Conservation (phyloP, 2,797 vertebrate genomes). For the Halcyon leucocephala region DNA sequence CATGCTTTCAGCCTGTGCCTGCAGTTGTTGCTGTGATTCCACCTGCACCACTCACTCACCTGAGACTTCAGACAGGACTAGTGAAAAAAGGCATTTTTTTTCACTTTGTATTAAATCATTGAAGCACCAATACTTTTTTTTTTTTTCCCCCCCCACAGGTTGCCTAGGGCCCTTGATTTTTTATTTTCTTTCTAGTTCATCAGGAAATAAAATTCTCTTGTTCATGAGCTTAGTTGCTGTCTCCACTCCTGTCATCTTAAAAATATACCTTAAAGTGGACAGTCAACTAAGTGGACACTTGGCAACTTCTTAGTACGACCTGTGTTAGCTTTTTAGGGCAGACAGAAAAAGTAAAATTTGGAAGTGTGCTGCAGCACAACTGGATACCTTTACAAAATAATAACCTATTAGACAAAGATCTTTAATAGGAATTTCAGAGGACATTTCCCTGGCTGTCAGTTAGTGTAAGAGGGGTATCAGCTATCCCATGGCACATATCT, state of each 20-base stretch:
- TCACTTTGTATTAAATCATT: neutral
- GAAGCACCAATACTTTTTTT: neutral
- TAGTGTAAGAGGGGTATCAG: no score
- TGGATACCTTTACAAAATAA: neutral
- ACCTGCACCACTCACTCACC: no score
- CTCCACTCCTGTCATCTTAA: neutral
- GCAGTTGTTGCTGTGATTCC: neutral
- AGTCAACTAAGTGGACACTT: neutral
- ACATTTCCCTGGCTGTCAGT: neutral
- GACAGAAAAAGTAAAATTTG: neutral
- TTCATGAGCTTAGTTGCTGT: neutral
- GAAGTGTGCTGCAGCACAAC: neutral
- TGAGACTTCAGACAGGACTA: neutral
- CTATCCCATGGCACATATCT: neutral
- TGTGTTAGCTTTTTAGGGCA: neutral
- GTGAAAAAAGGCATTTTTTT: neutral
- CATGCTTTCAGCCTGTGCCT: neutral
- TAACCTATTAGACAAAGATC: neutral
- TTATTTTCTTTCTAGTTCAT: neutral
- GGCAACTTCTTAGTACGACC: neutral
- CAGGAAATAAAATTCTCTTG: neutral
- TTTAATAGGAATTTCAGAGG: neutral
- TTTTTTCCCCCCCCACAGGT: neutral
- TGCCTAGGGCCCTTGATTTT: neutral
- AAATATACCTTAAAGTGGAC: neutral